A percentile compares a stretch with the other conserved stretches of the same genome.
phyloP scores from a whole-genome alignment of 2,888 invertebrate species.

The Synergus itoensis region DNA sequence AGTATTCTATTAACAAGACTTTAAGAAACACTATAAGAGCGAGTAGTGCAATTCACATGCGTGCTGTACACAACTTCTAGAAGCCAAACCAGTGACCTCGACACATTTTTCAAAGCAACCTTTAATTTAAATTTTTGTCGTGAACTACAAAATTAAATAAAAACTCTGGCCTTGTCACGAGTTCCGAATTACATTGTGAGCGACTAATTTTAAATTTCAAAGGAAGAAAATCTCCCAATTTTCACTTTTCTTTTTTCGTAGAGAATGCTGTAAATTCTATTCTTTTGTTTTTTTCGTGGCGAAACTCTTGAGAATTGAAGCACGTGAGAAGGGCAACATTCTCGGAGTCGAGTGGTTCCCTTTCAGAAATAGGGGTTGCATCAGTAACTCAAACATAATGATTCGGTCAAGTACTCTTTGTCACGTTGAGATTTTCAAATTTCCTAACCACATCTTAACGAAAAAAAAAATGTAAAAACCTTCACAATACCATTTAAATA shows the following conservation, averaged over 20 bases:
- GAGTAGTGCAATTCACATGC: too few relatives aligned
- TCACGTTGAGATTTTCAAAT: constrained; percentile 10
- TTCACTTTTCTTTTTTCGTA: not conserved
- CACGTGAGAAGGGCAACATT: constrained; percentile 14
- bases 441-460: not conserved
- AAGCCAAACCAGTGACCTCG: not conserved
- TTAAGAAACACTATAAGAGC: not conserved
- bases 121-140: not conserved
- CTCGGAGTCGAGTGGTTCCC: not conserved
- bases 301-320: constrained; percentile 13
- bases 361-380: constrained; percentile 6
- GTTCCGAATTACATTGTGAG: not conserved
- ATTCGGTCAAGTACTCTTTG: constrained; percentile 34
- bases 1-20: not conserved
- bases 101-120: not conserved
- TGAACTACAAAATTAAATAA: not conserved
- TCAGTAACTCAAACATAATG: constrained; percentile 15
- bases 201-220: not conserved
- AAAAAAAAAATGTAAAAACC: not conserved
- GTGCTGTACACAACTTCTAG: not conserved
- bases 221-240: not conserved
- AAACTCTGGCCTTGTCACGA: not conserved
- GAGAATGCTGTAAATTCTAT: not conserved
- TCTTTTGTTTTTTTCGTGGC: constrained; percentile 13
- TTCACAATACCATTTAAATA: not conserved